A percentile compares a stretch with the other conserved stretches of the same genome.
These are phyloP conservation scores for Chydorus sphaericus DNA, from an alignment of 2,888 invertebrate genomes.

Conservation along the genomic window DNA sequence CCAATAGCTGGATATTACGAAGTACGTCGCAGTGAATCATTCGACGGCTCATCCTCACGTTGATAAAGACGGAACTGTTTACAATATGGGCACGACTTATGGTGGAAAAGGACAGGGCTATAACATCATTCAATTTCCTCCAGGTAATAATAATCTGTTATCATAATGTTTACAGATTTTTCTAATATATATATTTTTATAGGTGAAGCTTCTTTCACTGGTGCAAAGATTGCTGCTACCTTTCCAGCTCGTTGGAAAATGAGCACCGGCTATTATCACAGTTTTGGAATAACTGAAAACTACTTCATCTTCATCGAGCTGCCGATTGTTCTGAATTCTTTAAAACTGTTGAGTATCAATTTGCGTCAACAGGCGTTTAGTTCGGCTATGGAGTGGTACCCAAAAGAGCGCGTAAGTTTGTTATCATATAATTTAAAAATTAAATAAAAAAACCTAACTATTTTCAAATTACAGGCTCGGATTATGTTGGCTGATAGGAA, in stretches of 20 bases:
- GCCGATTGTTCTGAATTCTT: slow-evolving; percentile 32
- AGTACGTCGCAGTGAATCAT: slow-evolving; percentile 24
- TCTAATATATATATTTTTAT: not conserved
- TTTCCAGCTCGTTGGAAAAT: slow-evolving; percentile 28
- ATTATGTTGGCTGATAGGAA: slow-evolving; percentile 29
- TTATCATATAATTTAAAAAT: too few species aligned
- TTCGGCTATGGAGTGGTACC: slow-evolving; percentile 31
- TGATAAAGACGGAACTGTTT: slow-evolving; percentile 21
- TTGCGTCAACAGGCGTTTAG: slow-evolving; percentile 27
- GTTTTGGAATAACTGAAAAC: slow-evolving; percentile 38
- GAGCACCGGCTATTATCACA: slow-evolving; percentile 34
- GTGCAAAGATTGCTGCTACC: slow-evolving; percentile 25
- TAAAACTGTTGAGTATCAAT: slow-evolving; percentile 28
- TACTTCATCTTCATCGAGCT: slow-evolving; percentile 38
- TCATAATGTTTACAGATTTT: not conserved
- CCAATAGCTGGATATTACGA: slow-evolving; percentile 19
- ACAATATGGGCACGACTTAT: slow-evolving; percentile 19
- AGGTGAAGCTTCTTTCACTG: slow-evolving; percentile 17
- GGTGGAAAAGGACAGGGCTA: slow-evolving; percentile 6
- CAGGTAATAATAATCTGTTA: slow-evolving; percentile 14
- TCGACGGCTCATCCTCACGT: slow-evolving; percentile 30
- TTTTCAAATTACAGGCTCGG: slow-evolving; percentile 25
- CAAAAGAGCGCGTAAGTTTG: slow-evolving; percentile 30
- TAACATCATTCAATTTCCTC: slow-evolving; percentile 23
- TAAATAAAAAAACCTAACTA: not conserved